Percentiles rank a stretch among this genome's conserved stretches.
These are phyloP conservation scores for Hepsetus odoe DNA, from an alignment of 2,113 vertebrate species.

Conservation along the genomic window DNA sequence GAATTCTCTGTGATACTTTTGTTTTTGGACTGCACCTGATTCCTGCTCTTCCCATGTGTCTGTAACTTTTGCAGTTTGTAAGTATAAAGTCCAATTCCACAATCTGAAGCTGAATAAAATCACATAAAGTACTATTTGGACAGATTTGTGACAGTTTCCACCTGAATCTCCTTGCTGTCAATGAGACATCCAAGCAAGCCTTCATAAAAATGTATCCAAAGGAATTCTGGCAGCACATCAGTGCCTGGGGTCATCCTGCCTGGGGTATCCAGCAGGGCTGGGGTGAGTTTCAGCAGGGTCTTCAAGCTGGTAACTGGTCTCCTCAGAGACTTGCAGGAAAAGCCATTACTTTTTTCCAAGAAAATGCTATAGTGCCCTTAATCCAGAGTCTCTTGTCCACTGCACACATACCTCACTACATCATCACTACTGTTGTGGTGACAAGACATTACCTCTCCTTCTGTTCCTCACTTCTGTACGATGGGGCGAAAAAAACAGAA, in stretches of 20 bases:
- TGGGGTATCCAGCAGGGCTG: neutral
- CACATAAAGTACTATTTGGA: neutral
- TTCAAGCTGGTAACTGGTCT: neutral
- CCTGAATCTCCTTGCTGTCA: neutral
- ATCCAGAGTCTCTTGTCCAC: neutral
- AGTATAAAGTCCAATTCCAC: neutral
- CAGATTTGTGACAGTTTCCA: neutral
- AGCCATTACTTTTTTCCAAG: neutral
- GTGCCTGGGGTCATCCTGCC: neutral
- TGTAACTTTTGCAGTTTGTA: neutral
- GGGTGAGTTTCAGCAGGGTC: conserved; percentile 1
- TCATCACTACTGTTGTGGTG: neutral
- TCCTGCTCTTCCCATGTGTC: neutral
- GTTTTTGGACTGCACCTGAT: neutral
- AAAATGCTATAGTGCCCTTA: neutral
- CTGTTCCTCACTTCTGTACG: neutral
- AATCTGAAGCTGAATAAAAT: neutral
- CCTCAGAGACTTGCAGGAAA: neutral
- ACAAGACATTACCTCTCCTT: neutral
- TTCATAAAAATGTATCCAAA: neutral
- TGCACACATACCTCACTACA: neutral
- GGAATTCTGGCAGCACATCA: neutral
- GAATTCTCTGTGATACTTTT: neutral
- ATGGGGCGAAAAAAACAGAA: no score
- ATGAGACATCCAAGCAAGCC: neutral